Conservation (phyloP, 2,113 vertebrate species). For the Polypterus senegalus region DNA sequence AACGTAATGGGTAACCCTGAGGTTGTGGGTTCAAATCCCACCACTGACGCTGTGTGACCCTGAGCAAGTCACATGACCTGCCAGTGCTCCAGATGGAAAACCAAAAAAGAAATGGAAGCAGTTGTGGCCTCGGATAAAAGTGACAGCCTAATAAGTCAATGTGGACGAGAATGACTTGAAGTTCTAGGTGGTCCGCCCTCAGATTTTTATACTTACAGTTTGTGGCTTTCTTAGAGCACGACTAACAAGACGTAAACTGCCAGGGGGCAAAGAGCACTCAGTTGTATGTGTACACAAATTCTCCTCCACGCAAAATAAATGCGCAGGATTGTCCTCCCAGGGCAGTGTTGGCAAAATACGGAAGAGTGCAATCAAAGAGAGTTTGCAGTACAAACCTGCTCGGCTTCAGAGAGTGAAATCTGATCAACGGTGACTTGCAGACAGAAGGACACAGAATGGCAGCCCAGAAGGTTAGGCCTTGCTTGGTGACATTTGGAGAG, state of each 20-base stretch:
- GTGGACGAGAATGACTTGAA: too few species aligned
- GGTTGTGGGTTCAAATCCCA: too few species aligned
- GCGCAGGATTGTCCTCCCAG: neutral
- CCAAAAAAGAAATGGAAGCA: too few species aligned
- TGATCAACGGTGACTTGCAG: neutral
- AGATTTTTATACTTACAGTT: too few species aligned
- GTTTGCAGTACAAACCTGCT: neutral
- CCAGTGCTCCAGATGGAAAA: too few species aligned
- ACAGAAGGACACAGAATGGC: neutral
- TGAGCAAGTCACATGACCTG: too few species aligned
- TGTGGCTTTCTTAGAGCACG: too few species aligned
- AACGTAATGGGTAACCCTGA: too few species aligned
- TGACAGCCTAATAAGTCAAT: too few species aligned
- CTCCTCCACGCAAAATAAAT: neutral
- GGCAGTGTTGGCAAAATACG: constrained; percentile 5
- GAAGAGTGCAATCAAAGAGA: neutral
- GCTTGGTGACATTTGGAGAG: neutral
- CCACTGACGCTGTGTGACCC: too few species aligned
- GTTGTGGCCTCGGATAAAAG: too few species aligned
- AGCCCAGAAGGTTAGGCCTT: neutral
- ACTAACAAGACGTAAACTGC: neutral
- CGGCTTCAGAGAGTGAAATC: neutral
- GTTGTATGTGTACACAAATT: constrained; percentile 1
- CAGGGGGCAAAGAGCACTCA: neutral
- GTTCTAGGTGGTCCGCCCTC: too few species aligned